These are phyloP conservation scores for Diabrotica virgifera DNA, from an alignment of 1,140 invertebrate genomes.

Conservation along the genomic window DNA sequence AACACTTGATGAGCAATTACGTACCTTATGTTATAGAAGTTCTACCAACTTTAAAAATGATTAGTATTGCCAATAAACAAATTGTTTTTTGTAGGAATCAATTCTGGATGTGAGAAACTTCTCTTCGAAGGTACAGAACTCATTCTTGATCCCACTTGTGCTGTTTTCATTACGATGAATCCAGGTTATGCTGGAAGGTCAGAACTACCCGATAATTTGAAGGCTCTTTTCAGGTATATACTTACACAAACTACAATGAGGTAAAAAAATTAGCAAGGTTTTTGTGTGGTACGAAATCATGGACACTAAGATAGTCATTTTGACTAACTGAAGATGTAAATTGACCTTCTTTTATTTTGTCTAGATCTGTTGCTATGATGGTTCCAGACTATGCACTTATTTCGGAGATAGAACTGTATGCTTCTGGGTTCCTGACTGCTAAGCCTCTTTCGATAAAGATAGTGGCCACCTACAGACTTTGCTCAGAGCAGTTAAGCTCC, in stretches of 20 bases:
- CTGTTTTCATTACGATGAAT: constrained; percentile 96
- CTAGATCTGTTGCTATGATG: constrained; percentile 94
- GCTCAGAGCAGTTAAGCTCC: constrained; percentile 91
- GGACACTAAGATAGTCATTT: too few species aligned
- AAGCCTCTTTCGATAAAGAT: constrained; percentile 90
- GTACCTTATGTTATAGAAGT: too few species aligned
- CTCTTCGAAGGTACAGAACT: constrained; percentile 89
- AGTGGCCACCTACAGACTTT: constrained; percentile 88
- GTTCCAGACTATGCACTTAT: constrained; percentile 94
- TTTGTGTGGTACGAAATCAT: too few species aligned
- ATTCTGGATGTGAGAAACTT: constrained; percentile 68
- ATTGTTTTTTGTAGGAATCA: constrained; percentile 54
- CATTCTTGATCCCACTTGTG: constrained; percentile 84
- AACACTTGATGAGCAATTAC: too few species aligned
- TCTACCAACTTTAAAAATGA: too few species aligned
- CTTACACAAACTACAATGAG: too few species aligned
- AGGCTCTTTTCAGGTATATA: constrained; percentile 72
- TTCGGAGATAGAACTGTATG: constrained; percentile 91
- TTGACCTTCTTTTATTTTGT: background rate
- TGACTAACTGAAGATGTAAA: background rate
- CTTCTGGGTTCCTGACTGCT: constrained; percentile 89
- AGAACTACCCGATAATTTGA: constrained; percentile 92
- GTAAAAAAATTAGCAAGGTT: too few species aligned
- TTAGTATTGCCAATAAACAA: constrained; percentile 37
- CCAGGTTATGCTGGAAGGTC: constrained; percentile 89